Evolutionary conservation across 2,797 vertebrate species (phyloP).

Genomic region (Sebastes steindachneri): DNA sequence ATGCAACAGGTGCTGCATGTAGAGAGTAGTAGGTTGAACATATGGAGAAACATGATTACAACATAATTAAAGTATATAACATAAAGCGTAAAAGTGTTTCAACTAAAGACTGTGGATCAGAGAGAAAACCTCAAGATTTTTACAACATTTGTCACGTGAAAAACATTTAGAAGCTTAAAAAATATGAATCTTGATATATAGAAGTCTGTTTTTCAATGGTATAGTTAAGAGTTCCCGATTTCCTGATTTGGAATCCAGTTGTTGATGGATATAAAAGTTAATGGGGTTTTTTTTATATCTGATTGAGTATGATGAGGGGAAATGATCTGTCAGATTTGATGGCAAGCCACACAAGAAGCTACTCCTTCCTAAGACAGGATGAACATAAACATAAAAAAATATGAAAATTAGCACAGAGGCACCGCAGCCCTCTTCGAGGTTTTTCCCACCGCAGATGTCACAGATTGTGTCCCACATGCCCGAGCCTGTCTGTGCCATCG

Average conservation of each 20-base stretch:
- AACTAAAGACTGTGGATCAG: neutral
- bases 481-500: conserved; percentile 53
- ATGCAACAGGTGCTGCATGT: neutral
- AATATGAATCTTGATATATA: neutral
- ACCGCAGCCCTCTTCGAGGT: neutral
- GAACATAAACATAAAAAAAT: neutral
- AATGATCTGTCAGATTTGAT: neutral
- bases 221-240: neutral
- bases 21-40: neutral
- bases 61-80: neutral
- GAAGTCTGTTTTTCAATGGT: neutral
- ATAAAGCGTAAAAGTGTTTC: neutral
- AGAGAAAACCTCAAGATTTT: neutral
- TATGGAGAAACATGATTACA: neutral
- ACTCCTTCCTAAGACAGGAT: neutral
- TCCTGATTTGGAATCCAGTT: neutral
- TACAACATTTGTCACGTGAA: neutral
- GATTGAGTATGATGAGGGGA: neutral
- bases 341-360: neutral
- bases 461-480: conserved; percentile 29
- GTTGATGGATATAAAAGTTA: neutral
- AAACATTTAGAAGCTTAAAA: neutral
- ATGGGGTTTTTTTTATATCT: neutral
- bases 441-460: neutral
- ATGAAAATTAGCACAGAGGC: neutral